phyloP scores from a whole-genome alignment of 2,888 invertebrate genomes.

The Hemaris fuciformis region DNA sequence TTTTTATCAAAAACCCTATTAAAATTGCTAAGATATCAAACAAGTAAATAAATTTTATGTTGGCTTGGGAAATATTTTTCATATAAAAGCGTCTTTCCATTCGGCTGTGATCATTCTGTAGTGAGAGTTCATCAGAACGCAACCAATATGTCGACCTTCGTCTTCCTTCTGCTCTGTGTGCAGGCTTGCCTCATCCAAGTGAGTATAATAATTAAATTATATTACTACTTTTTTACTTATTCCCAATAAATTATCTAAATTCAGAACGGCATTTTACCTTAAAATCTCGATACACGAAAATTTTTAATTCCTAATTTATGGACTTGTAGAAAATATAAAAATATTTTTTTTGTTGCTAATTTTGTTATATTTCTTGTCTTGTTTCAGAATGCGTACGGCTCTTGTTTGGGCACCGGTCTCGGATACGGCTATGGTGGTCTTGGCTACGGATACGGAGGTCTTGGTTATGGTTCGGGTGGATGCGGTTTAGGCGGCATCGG shows the following conservation, averaged over 20 bases:
- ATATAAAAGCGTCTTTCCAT: neutral
- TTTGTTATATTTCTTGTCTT: neutral
- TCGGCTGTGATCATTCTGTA: conserved; percentile 7
- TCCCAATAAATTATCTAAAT: neutral
- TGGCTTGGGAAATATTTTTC: neutral
- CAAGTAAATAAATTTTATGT: neutral
- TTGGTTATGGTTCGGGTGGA: conserved; percentile 14
- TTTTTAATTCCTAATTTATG: no score
- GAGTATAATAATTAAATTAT: conserved; percentile 7
- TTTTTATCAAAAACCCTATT: neutral
- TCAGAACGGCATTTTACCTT: no score
- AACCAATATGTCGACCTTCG: conserved; percentile 37
- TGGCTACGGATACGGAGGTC: conserved; percentile 12
- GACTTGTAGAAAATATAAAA: no score
- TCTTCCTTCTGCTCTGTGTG: conserved; percentile 34
- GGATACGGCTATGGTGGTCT: neutral
- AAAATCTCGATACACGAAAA: no score
- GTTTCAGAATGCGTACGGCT: conserved; percentile 1
- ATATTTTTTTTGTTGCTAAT: no score
- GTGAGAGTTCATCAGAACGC: conserved; percentile 2
- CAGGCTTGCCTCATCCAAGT: conserved; percentile 44
- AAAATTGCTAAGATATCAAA: neutral
- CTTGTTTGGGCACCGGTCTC: neutral
- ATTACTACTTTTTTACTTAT: neutral
- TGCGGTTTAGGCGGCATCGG: neutral